These are phyloP conservation scores for Marronus borbonicus DNA, from an alignment of 2,888 invertebrate genomes.

Conservation along the genomic window DNA sequence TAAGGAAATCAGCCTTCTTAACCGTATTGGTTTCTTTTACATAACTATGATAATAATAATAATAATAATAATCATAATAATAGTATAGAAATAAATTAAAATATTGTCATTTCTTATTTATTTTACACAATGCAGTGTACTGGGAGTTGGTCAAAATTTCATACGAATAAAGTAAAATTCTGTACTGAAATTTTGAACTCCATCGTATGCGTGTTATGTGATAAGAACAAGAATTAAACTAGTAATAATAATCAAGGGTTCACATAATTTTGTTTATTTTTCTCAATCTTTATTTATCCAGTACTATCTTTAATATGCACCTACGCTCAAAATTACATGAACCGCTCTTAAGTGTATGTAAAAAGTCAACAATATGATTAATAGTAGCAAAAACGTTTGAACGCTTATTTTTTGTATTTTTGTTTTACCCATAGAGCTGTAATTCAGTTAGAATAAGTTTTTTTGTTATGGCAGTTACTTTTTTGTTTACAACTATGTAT, in stretches of 20 bases:
- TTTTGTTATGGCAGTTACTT: slow-evolving; percentile 17
- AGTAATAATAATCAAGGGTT: background rate
- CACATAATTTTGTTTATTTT: background rate
- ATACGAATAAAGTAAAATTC: background rate
- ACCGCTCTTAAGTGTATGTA: background rate
- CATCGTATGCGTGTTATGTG: slow-evolving; percentile 4
- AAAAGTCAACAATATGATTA: slow-evolving; percentile 20
- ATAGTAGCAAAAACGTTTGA: slow-evolving; percentile 11
- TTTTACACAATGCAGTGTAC: slow-evolving; percentile 8
- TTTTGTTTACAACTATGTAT: background rate
- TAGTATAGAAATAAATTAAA: slow-evolving; percentile 41
- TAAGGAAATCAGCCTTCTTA: slow-evolving; percentile 51
- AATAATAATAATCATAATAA: slow-evolving; percentile 7
- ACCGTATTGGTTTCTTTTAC: slow-evolving; percentile 34
- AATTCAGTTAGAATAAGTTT: background rate
- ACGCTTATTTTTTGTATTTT: background rate
- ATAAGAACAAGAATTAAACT: background rate
- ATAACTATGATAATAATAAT: slow-evolving; percentile 16
- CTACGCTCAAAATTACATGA: background rate
- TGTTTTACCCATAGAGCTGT: slow-evolving; percentile 32
- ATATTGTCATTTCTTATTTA: slow-evolving; percentile 45
- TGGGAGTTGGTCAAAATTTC: background rate
- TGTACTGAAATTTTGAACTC: slow-evolving; percentile 1
- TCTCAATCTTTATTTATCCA: no score
- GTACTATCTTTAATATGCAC: no score